Percentiles rank a stretch among this genome's conserved stretches.
phyloP scores from a whole-genome alignment of 1,140 invertebrate genomes.

The Neodiprion lecontei region DNA sequence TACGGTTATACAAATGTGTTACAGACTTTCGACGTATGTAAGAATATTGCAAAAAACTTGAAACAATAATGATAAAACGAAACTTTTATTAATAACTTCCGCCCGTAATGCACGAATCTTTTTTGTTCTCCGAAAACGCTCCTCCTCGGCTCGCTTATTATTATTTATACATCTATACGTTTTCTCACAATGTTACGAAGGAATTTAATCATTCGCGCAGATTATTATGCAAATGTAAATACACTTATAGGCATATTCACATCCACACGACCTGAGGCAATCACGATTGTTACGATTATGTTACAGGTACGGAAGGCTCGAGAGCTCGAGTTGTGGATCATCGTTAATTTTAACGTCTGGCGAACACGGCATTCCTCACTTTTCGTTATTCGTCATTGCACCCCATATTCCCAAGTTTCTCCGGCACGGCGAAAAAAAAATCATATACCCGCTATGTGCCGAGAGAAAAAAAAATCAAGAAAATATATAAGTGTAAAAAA shows the following conservation, averaged over 20 bases:
- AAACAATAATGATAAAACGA: no score
- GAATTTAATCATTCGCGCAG: not conserved
- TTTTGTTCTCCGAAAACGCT: no score
- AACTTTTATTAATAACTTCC: no score
- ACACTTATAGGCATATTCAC: not conserved
- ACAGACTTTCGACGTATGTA: no score
- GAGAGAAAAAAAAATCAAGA: not conserved
- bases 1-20: no score
- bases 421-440: not conserved
- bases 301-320: no score
- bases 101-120: no score
- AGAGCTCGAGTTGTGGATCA: not conserved
- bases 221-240: slow-evolving; percentile 8
- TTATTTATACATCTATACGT: no score
- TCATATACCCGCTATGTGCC: not conserved
- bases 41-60: no score
- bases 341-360: not conserved
- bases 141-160: no score
- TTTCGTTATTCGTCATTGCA: not conserved
- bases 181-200: not conserved
- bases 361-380: slow-evolving; percentile 6
- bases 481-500: not conserved
- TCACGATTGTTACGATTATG: not conserved
- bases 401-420: not conserved
- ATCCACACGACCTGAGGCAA: not conserved